phyloP scores from a whole-genome alignment of 2,113 vertebrate species.

The Corynorhinus townsendii region DNA sequence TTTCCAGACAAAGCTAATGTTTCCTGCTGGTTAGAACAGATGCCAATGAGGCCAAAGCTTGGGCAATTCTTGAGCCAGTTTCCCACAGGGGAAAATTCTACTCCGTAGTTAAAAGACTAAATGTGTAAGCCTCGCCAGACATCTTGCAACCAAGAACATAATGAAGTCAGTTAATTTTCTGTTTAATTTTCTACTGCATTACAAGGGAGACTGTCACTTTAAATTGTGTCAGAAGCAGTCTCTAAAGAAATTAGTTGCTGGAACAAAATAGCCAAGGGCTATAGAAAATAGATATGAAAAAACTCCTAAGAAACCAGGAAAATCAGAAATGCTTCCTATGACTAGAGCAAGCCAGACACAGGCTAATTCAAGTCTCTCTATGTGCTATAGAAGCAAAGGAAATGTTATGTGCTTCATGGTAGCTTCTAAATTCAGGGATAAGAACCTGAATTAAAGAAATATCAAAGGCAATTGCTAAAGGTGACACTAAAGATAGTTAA shows the following conservation, averaged over 20 bases:
- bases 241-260: constrained; percentile 43
- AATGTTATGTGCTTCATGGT: neutral
- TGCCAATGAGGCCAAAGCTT: constrained; percentile 8
- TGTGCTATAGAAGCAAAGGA: neutral
- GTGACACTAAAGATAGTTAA: neutral
- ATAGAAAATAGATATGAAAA: neutral
- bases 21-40: constrained; percentile 25
- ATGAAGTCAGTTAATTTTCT: constrained; percentile 44
- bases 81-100: constrained; percentile 39
- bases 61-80: constrained; percentile 6
- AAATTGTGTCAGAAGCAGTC: constrained; percentile 12
- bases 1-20: neutral
- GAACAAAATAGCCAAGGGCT: constrained; percentile 11
- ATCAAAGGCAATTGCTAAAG: neutral
- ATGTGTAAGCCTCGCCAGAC: constrained; percentile 23
- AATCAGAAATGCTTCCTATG: neutral
- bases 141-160: constrained; percentile 22
- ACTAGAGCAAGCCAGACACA: neutral
- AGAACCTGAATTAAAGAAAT: constrained; percentile 11
- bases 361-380: neutral
- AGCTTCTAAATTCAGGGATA: constrained; percentile 6
- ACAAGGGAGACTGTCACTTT: constrained; percentile 13
- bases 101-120: neutral
- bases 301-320: constrained; percentile 25
- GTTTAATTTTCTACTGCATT: constrained; percentile 46